Conservation (phyloP, 2,113 vertebrate genomes). For the Forbesichthys agassizii region DNA sequence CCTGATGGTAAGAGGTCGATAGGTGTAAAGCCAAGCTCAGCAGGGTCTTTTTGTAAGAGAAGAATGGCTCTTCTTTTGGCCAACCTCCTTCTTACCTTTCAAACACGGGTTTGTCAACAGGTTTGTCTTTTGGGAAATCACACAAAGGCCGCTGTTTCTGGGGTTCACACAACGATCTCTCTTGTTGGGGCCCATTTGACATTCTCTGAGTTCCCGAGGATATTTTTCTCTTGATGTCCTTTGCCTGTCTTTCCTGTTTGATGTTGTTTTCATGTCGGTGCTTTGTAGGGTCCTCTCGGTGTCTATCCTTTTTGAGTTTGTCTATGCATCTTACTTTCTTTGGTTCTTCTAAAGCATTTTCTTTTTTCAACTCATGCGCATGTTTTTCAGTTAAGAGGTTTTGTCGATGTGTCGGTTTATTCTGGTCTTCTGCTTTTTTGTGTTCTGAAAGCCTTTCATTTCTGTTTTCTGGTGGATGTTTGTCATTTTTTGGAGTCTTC, state of each 20-base stretch:
- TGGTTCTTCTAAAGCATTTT: slow-evolving; percentile 34
- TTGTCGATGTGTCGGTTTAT: slow-evolving; percentile 27
- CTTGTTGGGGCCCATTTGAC: slow-evolving; percentile 3
- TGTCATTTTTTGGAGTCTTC: slow-evolving; percentile 42
- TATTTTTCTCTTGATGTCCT: background rate
- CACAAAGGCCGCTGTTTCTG: background rate
- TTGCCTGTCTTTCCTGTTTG: slow-evolving; percentile 28
- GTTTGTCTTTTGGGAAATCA: slow-evolving; percentile 26
- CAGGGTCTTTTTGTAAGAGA: background rate
- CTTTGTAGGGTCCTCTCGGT: slow-evolving; percentile 23
- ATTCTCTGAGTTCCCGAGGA: slow-evolving; percentile 24
- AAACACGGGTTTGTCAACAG: slow-evolving; percentile 44
- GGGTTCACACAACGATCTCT: slow-evolving; percentile 15
- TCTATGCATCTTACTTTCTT: slow-evolving; percentile 40
- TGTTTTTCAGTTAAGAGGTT: slow-evolving; percentile 40
- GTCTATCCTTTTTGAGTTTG: slow-evolving; percentile 39
- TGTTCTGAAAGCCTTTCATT: slow-evolving; percentile 32
- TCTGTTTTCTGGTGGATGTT: slow-evolving; percentile 30
- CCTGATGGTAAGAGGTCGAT: slow-evolving; percentile 52
- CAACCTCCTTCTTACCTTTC: slow-evolving; percentile 71
- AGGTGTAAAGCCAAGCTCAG: slow-evolving; percentile 28
- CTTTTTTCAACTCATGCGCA: slow-evolving; percentile 44
- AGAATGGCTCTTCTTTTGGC: background rate
- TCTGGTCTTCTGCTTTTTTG: slow-evolving; percentile 29
- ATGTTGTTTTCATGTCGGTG: slow-evolving; percentile 8